phyloP scores from a whole-genome alignment of 2,888 invertebrate species.

The Mylabris sibirica region DNA sequence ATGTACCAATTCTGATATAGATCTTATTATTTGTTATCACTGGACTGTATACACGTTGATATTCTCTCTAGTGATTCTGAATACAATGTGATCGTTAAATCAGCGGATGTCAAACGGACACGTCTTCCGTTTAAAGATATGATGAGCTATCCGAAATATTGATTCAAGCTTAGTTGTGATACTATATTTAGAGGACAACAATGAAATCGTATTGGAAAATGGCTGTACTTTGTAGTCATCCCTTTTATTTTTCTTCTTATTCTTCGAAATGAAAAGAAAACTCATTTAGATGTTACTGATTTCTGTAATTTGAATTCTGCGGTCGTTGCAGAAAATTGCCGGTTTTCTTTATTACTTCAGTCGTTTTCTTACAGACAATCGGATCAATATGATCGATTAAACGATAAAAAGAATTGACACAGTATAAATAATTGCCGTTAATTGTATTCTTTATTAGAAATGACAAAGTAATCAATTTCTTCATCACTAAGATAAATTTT shows the following conservation, averaged over 20 bases:
- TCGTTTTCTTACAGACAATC: background rate
- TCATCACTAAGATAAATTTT: background rate
- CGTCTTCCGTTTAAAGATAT: slow-evolving; percentile 28
- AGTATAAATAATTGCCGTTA: background rate
- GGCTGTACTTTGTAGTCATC: background rate
- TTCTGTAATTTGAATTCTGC: background rate
- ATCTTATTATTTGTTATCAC: slow-evolving; percentile 29
- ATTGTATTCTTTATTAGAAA: background rate
- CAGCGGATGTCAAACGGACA: slow-evolving; percentile 30
- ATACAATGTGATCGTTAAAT: slow-evolving; percentile 28
- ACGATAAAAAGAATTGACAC: background rate
- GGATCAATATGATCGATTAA: background rate
- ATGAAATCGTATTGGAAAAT: background rate
- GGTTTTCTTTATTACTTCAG: background rate
- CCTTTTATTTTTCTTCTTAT: background rate
- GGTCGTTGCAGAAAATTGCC: background rate
- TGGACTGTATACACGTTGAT: slow-evolving; percentile 22
- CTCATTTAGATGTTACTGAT: slow-evolving; percentile 1
- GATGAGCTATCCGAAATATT: slow-evolving; percentile 2
- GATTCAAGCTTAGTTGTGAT: background rate
- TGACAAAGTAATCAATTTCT: background rate
- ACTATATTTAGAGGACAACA: background rate
- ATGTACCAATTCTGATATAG: background rate
- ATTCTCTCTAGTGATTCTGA: slow-evolving; percentile 23
- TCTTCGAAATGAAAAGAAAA: background rate